Conservation (phyloP, 2,797 vertebrate species). For the Sphaeramia orbicularis region DNA sequence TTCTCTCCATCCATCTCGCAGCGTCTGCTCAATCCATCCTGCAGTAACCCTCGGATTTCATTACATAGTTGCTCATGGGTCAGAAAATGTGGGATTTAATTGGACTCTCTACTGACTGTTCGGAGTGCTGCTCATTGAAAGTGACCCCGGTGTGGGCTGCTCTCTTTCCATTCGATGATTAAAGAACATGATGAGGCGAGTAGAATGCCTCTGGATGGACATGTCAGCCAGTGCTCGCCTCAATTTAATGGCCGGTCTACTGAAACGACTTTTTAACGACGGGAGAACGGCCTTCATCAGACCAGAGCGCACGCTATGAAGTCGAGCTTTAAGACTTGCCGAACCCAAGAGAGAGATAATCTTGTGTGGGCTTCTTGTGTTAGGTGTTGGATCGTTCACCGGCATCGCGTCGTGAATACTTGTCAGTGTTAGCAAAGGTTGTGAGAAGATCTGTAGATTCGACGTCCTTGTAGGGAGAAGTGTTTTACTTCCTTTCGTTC, state of each 20-base stretch:
- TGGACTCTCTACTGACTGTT: conserved; percentile 73
- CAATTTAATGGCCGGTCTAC: conserved; percentile 79
- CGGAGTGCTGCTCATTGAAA: conserved; percentile 62
- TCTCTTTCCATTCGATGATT: conserved; percentile 73
- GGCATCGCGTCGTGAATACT: not conserved
- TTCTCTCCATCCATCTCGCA: conserved; percentile 7
- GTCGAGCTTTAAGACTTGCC: conserved; percentile 46
- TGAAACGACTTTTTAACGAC: conserved; percentile 72
- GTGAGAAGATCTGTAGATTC: too few relatives aligned
- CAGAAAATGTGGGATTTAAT: conserved; percentile 76
- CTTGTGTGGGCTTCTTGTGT: conserved; percentile 9
- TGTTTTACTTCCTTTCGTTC: not conserved
- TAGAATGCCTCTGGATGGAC: conserved; percentile 67
- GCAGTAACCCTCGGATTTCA: conserved; percentile 55
- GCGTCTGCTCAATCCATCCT: conserved; percentile 29
- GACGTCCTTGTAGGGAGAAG: too few relatives aligned
- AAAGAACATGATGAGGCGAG: conserved; percentile 76
- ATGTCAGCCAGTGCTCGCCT: conserved; percentile 55
- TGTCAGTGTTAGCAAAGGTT: conserved; percentile 8
- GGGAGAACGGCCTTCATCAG: conserved; percentile 56
- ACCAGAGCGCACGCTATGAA: conserved; percentile 38
- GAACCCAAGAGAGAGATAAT: conserved; percentile 23
- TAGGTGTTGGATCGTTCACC: conserved; percentile 34
- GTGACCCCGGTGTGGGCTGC: conserved; percentile 68
- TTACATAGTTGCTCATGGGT: conserved; percentile 64